Evolutionary conservation across 2,113 vertebrate genomes (phyloP).

Genomic region (Irena cyanogastra): DNA sequence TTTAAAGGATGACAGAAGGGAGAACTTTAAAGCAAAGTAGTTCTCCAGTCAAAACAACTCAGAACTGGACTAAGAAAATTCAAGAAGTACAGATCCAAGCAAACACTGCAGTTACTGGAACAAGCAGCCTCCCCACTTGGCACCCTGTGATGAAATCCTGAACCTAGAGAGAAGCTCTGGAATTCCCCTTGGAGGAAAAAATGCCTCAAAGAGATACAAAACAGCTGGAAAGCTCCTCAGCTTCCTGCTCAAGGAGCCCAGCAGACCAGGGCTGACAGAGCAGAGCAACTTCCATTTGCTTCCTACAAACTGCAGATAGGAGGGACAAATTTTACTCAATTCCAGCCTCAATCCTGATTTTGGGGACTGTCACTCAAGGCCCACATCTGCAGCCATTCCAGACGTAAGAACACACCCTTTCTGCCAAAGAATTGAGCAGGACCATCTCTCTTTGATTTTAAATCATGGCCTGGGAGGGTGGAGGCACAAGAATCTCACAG

Average conservation of each 20-base stretch:
- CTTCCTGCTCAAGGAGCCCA: not conserved
- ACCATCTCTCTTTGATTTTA: not conserved
- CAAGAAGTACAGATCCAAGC: not conserved
- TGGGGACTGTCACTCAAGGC: not conserved
- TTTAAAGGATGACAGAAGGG: not conserved
- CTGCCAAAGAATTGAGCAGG: not conserved
- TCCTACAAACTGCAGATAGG: not conserved
- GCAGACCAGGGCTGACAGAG: not conserved
- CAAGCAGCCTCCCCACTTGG: fast-evolving
- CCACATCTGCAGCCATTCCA: not conserved
- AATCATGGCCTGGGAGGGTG: not conserved
- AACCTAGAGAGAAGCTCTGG: not conserved
- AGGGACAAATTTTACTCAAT: not conserved
- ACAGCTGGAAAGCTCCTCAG: slow-evolving; percentile 35
- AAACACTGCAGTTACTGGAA: not conserved
- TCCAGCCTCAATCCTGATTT: not conserved
- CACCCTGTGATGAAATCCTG: slow-evolving; percentile 14
- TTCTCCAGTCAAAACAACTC: not conserved
- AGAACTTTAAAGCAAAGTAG: not conserved
- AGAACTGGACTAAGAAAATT: not conserved
- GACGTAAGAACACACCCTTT: not conserved
- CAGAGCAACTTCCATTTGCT: not conserved
- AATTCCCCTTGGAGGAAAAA: slow-evolving; percentile 39
- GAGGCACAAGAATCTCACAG: fast-evolving
- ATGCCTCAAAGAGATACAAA: not conserved